phyloP scores from a whole-genome alignment of 2,797 vertebrate genomes.

The Fringilla coelebs region DNA sequence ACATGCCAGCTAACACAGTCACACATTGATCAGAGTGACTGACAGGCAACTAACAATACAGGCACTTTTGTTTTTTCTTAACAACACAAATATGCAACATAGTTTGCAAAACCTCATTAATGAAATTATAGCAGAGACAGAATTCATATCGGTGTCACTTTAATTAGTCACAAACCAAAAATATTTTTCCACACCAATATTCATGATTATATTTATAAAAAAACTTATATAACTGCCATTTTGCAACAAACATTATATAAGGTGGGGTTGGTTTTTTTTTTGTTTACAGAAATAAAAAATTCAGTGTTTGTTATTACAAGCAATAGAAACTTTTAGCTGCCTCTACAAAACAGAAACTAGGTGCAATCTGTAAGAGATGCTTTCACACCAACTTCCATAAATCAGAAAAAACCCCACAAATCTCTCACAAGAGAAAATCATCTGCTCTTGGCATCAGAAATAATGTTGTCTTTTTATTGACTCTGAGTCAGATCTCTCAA shows the following conservation, averaged over 20 bases:
- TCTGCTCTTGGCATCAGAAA: conserved; percentile 4
- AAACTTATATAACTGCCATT: background rate
- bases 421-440: background rate
- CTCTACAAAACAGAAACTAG: background rate
- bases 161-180: background rate
- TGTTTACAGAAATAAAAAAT: background rate
- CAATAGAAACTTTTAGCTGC: background rate
- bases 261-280: background rate
- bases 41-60: background rate
- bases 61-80: background rate
- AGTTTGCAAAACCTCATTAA: background rate
- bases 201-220: background rate
- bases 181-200: background rate
- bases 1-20: background rate
- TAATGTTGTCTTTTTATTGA: background rate
- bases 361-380: background rate
- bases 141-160: background rate
- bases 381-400: background rate
- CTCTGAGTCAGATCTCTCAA: conserved; percentile 21
- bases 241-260: background rate
- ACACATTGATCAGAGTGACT: background rate
- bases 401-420: background rate
- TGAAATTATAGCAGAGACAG: background rate
- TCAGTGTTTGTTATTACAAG: background rate
- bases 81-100: background rate